Conservation (phyloP, 2,113 vertebrate genomes). For the Ammospiza nelsoni region DNA sequence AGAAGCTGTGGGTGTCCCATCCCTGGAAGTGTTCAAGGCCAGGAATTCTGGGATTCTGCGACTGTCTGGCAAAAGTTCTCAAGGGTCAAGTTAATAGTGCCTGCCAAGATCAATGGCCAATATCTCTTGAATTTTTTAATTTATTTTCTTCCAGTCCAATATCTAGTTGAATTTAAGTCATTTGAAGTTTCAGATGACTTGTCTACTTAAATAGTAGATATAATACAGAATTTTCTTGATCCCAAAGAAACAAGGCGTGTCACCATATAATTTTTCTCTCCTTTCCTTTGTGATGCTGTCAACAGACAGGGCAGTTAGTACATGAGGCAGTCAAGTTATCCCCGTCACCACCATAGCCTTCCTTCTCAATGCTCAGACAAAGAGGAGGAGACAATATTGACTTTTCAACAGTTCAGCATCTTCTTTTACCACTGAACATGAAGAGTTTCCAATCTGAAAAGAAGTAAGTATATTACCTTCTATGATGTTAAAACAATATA, state of each 20-base stretch:
- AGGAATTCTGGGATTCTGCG: not conserved
- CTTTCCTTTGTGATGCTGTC: not conserved
- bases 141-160: not conserved
- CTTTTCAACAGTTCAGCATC: not conserved
- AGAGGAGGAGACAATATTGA: not conserved
- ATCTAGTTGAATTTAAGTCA: not conserved
- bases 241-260: not conserved
- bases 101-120: not conserved
- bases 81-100: not conserved
- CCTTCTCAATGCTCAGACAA: not conserved
- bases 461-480: no score
- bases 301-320: not conserved
- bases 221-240: not conserved
- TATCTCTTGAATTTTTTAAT: not conserved
- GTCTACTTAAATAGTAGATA: not conserved
- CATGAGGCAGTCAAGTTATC: not conserved
- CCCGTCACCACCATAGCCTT: not conserved
- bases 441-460: not conserved
- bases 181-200: accelerated
- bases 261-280: not conserved
- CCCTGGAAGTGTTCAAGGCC: not conserved
- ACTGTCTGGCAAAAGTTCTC: not conserved
- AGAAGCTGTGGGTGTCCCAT: not conserved
- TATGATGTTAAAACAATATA: not conserved
- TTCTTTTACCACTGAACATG: not conserved